A percentile compares a stretch with the other conserved stretches of the same genome.
Conservation (phyloP, 2,888 invertebrate genomes). For the Mythimna loreyi region DNA sequence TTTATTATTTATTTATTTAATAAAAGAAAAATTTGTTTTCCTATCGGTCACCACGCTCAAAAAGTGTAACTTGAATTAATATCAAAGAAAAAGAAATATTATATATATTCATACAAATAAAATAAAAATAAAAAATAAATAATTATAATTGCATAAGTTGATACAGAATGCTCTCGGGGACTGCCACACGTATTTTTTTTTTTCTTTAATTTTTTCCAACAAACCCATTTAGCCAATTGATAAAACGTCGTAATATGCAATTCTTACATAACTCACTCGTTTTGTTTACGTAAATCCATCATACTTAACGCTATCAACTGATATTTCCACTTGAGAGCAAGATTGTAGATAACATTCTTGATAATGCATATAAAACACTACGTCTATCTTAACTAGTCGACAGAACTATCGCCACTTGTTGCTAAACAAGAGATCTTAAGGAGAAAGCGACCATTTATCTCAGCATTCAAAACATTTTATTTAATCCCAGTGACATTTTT, state of each 20-base stretch:
- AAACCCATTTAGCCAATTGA: no score
- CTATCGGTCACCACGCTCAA: no score
- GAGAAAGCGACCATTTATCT: slow-evolving; percentile 43
- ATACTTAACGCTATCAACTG: slow-evolving; percentile 43
- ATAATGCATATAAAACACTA: slow-evolving; percentile 51
- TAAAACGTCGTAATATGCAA: neutral
- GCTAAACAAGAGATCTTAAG: slow-evolving; percentile 45
- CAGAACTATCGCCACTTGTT: slow-evolving; percentile 56
- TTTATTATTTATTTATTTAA: no score
- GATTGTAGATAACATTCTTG: slow-evolving; percentile 48
- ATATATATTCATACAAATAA: no score
- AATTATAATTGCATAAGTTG: no score
- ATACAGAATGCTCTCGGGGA: no score
- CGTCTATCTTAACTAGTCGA: slow-evolving; percentile 48
- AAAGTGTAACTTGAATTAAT: no score
- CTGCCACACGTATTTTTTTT: no score
- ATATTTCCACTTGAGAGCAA: slow-evolving; percentile 55
- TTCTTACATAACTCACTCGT: slow-evolving; percentile 28
- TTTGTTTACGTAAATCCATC: slow-evolving; percentile 53
- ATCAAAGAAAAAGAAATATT: no score
- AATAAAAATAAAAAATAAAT: no score
- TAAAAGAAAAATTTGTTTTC: no score
- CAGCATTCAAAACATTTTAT: slow-evolving; percentile 49
- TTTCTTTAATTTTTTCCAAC: no score
- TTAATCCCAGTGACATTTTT: slow-evolving; percentile 41